Base-by-base conservation (phyloP, 2,797 vertebrate species). In the Acestrorhynchus altus region DNA sequence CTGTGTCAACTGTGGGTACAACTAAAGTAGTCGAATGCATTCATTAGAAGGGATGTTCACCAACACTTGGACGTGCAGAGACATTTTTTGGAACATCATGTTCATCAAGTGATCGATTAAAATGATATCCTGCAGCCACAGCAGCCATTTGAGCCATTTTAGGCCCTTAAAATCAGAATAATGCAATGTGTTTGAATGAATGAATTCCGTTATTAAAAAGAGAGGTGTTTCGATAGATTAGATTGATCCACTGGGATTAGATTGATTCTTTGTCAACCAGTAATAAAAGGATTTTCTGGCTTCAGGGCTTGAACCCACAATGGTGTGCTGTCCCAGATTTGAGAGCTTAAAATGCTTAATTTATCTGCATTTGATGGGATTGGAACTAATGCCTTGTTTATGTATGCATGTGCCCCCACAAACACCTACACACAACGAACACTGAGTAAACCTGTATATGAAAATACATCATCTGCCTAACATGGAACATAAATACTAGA, bases 271-370 rank as follows among this genome's bases (percentile, higher is more conserved):
- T 0, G 0, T 24, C 59, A 74, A 18, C 74, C 15, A 8, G 15
- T 42, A 22, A 67, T 57, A 26, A 60, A 18, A 81, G 72, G 56
- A 61, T 77, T 7, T 16, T 42, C 31, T 31, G 39, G 65, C 68
- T 74, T 75, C 66, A 73, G 47, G 1, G 57, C 40, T n/a, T 1
- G 12, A 6, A 69, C 76, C 18, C 64, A 57, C 46, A n/a, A 77
- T 60, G 74, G 16, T 11, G 40, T 42, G 11, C 63, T 24, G 64
- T 7, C 1, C 59, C 9, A 75, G 28, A 66, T 24, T 42, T 54
- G 24, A 4, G 39, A 46, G 52, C 61, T 28, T 54, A 11, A 39
- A 61, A 46, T 20, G 16, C 42, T 22, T 24, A 10, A 42, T 49
- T 8, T n/a, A n/a, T 8, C 12, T 40, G 42, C 11, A 8, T 15